Conservation (phyloP, 2,797 vertebrate genomes). For the Oophaga sylvatica region DNA sequence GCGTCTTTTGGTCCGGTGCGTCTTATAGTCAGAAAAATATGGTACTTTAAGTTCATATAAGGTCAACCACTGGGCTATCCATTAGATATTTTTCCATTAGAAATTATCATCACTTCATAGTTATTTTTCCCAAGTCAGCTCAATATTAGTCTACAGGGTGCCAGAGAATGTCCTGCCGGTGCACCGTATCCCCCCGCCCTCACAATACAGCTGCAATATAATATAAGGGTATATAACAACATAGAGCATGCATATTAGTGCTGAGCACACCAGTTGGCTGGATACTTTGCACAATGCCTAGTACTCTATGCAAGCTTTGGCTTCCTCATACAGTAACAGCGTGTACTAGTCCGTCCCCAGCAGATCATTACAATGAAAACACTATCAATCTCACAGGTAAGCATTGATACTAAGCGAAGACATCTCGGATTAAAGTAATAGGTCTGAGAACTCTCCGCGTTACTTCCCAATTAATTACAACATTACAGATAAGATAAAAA, state of each 20-base stretch:
- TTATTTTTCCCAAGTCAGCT: too few species aligned
- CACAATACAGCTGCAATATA: not conserved
- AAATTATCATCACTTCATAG: too few species aligned
- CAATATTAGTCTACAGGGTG: not conserved
- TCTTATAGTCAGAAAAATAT: too few species aligned
- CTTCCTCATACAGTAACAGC: conserved; percentile 2
- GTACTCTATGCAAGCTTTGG: not conserved
- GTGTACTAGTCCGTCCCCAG: not conserved
- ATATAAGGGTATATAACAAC: not conserved
- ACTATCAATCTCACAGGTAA: conserved; percentile 50
- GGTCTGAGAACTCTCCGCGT: conserved; percentile 26
- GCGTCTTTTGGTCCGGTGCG: too few species aligned
- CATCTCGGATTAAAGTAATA: conserved; percentile 31
- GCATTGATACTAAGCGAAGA: conserved; percentile 26
- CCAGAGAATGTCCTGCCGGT: not conserved
- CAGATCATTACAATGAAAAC: conserved; percentile 17
- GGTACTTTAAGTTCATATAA: too few species aligned
- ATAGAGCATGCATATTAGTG: not conserved
- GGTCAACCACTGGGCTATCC: too few species aligned
- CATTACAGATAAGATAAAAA: conserved; percentile 40
- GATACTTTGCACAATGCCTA: not conserved
- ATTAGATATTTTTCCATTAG: too few species aligned
- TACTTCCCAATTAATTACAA: conserved; percentile 50
- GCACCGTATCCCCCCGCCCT: not conserved
- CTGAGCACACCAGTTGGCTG: not conserved